phyloP scores from a whole-genome alignment of 2,113 vertebrate genomes.

The Plestiodon gilberti region DNA sequence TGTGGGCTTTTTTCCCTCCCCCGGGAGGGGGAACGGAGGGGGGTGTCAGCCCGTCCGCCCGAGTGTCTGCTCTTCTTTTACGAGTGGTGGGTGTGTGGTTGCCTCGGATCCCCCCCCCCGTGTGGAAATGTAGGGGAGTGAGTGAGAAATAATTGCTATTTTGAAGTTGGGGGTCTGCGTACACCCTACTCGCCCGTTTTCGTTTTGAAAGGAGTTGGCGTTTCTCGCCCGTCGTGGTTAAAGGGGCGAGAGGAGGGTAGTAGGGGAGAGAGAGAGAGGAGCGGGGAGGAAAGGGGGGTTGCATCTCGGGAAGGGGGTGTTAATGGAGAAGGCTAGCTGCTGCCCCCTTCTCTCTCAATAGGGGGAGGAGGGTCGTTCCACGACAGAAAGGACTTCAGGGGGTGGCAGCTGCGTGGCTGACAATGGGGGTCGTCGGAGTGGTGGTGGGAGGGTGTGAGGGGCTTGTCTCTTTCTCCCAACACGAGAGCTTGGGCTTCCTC shows the following conservation, averaged over 20 bases:
- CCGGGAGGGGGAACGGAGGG: background rate
- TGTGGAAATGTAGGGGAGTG: background rate
- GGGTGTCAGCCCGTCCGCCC: background rate
- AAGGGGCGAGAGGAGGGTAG: background rate
- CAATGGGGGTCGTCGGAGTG: background rate
- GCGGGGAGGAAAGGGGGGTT: background rate
- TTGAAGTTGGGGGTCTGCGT: background rate
- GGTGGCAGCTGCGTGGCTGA: constrained; percentile 23
- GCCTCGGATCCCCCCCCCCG: too few species aligned
- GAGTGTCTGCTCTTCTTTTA: background rate
- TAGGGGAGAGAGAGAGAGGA: background rate
- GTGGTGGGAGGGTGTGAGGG: background rate
- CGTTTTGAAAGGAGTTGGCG: background rate
- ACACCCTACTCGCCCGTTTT: background rate
- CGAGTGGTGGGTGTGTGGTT: background rate
- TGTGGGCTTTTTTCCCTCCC: background rate
- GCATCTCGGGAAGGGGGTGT: background rate
- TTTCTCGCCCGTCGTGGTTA: background rate
- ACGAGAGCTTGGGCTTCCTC: background rate
- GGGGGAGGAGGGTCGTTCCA: background rate
- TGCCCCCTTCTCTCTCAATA: too few species aligned
- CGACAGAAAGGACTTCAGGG: background rate
- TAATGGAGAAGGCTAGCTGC: background rate
- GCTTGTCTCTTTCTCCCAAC: background rate
- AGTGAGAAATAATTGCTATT: background rate